Base-by-base conservation (phyloP, 2,888 invertebrate genomes). In the Ditylenchus weischeri region DNA sequence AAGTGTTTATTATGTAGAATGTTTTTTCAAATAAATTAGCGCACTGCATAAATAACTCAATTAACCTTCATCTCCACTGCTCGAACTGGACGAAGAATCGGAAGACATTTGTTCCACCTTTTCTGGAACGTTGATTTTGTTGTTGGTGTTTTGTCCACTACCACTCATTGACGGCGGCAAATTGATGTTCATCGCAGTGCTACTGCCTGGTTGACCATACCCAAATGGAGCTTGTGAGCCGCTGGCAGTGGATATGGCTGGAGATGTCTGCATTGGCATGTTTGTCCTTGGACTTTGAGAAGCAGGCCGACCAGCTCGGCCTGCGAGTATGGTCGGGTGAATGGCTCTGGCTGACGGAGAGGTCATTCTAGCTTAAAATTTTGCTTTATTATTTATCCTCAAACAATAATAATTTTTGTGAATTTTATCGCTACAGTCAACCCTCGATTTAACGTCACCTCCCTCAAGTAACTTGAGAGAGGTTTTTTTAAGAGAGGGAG, bases 61-160 rank as follows among this genome's bases (percentile, higher is more conserved):
- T 43, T 8, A 43, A 57, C 74, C 78, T 7, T 77, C 76, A n/a
- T 71, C 72, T 43, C 64, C 68, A 54, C 76, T 77, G 57, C 76
- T 75, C 8, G 78, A 77, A 15, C 70, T 69, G 23, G 71, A 74
- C 49, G 72, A 72, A 23, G 73, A 73, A 57, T 76, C 79, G 15
- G 77, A 78, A 43, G 76, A 75, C 78, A 79, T 78, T 65, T 67
- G 67, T 38, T 66, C 67, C 7, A 67, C 66, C 15, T 54, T 54
- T 23, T 65, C 64, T 21, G 43, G 49, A 29, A 5, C 29, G 29
- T 29, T 29, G 3, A 29, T 29, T 29, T 57, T 64, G 19, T 36
- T 47, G 48, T 58, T 54, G 54, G 7, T 29, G 54, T 11, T 54
- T 54, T 54, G 54, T n/a, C 23, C 54, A 21, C 54, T 29, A 11